Conservation (phyloP, 2,888 invertebrate species). For the Aelia acuminata region DNA sequence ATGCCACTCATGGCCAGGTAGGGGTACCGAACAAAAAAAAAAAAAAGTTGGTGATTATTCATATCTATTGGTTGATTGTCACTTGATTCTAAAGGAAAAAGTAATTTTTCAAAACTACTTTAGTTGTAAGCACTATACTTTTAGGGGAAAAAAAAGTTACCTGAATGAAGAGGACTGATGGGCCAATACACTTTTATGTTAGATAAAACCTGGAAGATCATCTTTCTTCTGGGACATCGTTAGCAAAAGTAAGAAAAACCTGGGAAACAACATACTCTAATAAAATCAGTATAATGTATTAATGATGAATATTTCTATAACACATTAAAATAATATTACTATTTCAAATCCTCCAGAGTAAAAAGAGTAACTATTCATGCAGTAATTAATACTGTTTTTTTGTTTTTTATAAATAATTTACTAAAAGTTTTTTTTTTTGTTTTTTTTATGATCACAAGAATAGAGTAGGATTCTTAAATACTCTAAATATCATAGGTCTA, state of each 20-base stretch:
- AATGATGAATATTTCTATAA: not conserved
- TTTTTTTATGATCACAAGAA: not conserved
- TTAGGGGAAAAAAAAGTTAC: not conserved
- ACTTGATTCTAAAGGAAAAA: too few relatives aligned
- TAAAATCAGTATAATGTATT: not conserved
- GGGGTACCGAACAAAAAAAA: too few relatives aligned
- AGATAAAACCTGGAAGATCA: constrained; percentile 1
- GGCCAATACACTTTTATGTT: not conserved
- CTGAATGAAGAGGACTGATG: not conserved
- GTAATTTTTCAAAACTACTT: too few relatives aligned
- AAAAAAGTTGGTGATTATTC: too few relatives aligned
- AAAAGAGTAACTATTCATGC: too few relatives aligned
- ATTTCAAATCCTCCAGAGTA: not conserved
- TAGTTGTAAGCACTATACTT: too few relatives aligned
- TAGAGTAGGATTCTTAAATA: not conserved
- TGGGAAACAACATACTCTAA: constrained; percentile 32
- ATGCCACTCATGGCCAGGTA: too few relatives aligned
- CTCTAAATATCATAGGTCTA: not conserved
- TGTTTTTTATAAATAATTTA: too few relatives aligned
- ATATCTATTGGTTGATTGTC: too few relatives aligned
- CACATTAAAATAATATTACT: not conserved
- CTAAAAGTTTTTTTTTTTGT: too few relatives aligned
- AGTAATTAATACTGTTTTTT: too few relatives aligned
- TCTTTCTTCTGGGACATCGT: constrained; percentile 63
- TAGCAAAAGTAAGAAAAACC: constrained; percentile 65